Conservation (phyloP, 2,888 invertebrate species). For the Cecidostiba fungosa region DNA sequence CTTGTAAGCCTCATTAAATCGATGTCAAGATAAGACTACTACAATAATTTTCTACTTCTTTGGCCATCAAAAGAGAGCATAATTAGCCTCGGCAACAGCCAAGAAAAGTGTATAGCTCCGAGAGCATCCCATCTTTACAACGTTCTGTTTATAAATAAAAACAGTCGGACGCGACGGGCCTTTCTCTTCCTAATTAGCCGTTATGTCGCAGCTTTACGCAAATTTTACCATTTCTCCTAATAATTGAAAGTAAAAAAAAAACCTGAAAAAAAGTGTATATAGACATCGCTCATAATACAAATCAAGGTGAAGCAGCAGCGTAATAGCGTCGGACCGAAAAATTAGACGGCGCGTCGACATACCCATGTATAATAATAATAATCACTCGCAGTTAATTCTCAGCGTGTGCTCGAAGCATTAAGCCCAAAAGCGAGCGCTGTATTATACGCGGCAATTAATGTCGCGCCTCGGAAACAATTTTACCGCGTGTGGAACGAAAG, state of each 20-base stretch:
- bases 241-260: constrained; percentile 27
- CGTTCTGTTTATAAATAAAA: not conserved
- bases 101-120: too few relatives aligned
- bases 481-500: not conserved
- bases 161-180: not conserved
- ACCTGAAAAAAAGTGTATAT: not conserved
- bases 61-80: not conserved
- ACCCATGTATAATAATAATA: not conserved
- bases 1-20: not conserved
- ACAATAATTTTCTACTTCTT: not conserved
- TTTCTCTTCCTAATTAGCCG: constrained; percentile 9
- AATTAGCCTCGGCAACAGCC: not conserved
- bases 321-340: not conserved
- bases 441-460: constrained; percentile 10
- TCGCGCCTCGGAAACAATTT: not conserved
- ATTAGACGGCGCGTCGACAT: not conserved
- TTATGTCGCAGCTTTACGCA: constrained; percentile 4
- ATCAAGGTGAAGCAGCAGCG: too few relatives aligned
- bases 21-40: not conserved
- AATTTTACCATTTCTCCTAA: constrained; percentile 23
- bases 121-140: not conserved
- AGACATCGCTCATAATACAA: not conserved
- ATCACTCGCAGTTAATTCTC: too few relatives aligned
- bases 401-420: too few relatives aligned
- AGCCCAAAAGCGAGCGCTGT: not conserved